Evolutionary conservation across 1,140 invertebrate genomes (phyloP), one percentile per base, ranked within the genome.

Genomic region (Aradophagus sp.): DNA sequence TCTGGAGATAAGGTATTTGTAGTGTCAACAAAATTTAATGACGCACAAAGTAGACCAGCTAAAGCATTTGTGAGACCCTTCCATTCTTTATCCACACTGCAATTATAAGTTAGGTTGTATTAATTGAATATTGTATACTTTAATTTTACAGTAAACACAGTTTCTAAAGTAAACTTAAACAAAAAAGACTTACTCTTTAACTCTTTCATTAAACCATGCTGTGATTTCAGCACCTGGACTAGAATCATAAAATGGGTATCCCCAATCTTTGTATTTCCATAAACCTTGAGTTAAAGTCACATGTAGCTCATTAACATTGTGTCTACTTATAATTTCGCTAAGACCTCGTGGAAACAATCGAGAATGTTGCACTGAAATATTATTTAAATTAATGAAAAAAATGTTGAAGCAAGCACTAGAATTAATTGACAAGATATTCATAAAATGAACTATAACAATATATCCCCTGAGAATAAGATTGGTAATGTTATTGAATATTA

Each of bases 41-140:
- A 99, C 14, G 96, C 94, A 89, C 97, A 99, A 36, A 99, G 90
- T 1, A 98, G 88, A 3, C 97, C 97, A 20, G 96, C 96, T 14
- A 99, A 87, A 0, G 95, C 92, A 80, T 95, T 94, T 39, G 93
- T 93, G 26, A 99, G 82, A 63, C 93, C 91, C 73, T 90, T 91
- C 97, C 97, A 99, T 70, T 93, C 91, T 47, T 89, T 86, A 79
- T 97, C 90, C 11, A 97, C 89, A 78, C 86, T 87, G 50, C 52
- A 73, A 62, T 23, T 16, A 12, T 39, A 35, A 31, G 4, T 2
- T 11, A 10, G 20, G 4, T 5, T 23, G 20, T 5, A 23, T 23
- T 23, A 23, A 23, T 23, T 23, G 20, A n/a, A n/a, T n/a, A n/a
- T n/a, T n/a, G n/a, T n/a, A n/a, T n/a, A n/a, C n/a, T 16, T 36